Base-by-base conservation (phyloP, 1,140 invertebrate species). In the Limonius californicus region DNA sequence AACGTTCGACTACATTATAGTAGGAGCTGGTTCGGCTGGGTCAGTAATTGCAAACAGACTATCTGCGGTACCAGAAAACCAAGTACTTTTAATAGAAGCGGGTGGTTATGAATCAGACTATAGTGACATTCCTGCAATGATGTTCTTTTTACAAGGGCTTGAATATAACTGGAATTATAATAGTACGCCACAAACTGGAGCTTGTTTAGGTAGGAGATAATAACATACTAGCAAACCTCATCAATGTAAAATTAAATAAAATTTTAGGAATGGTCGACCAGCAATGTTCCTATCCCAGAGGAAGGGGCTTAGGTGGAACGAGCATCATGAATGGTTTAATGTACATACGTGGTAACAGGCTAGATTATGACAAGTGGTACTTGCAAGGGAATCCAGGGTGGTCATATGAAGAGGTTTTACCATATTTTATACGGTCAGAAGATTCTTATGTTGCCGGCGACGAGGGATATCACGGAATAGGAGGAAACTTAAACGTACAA, bases 91-190 rank as follows among this genome's bases (percentile, higher is more conserved):
- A 0, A 62, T 94, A 60, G 88, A 90, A 78, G 87, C 86, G 8
- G 89, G 89, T 53, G 81, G 78, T 23, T 82, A 87, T 23, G 89
- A 90, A 70, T 87, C 83, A 11, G 86, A 86, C 63, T 76, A 91
- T 2, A 89, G 88, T 0, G 90, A 92, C 68, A 82, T 92, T 0
- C 90, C 90, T 0, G 72, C 90, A 14, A 77, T 89, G 18, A 87
- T 88, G 0, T 79, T 88, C 0, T 78, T 86, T 4, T 80, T 89
- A 30, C 85, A 88, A 20, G 79, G 85, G 23, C 90, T 87, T 0
- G 80, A 81, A 32, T 87, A 84, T 66, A 93, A 92, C 76, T 93
- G 91, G 90, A 83, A 85, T 8, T 92, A 92, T 66, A 83, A 79
- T 64, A 88, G 89, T 0, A 86, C 89, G 67, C 84, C 84, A 1